phyloP scores from a whole-genome alignment of 2,888 invertebrate genomes.

The Macrosoma leucophasiata region DNA sequence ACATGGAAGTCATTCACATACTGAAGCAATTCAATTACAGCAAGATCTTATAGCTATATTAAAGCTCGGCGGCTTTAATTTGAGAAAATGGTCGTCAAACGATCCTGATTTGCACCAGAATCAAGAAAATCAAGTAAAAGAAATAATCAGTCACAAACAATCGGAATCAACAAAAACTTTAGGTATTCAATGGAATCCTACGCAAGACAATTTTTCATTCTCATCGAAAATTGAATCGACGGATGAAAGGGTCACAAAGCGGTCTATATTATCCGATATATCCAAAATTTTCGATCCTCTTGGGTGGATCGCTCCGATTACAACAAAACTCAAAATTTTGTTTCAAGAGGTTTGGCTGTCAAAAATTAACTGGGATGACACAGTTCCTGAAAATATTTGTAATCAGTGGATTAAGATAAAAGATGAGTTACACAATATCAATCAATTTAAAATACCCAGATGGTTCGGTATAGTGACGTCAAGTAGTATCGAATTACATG shows the following conservation, averaged over 20 bases:
- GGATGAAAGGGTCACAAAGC: background rate
- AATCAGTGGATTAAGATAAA: conserved; percentile 12
- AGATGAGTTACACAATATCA: conserved; percentile 5
- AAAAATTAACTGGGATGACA: conserved; percentile 13
- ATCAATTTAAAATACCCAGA: conserved; percentile 9
- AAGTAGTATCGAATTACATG: conserved; percentile 19
- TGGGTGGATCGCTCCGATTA: conserved; percentile 18
- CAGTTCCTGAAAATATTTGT: background rate
- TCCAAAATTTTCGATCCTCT: conserved; percentile 15
- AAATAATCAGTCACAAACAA: no score
- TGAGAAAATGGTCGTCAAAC: conserved; percentile 32
- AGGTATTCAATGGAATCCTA: no score
- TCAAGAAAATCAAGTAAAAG: no score
- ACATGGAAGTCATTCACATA: conserved; percentile 19
- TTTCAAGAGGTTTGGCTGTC: conserved; percentile 17
- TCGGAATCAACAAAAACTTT: no score
- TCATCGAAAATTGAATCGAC: no score
- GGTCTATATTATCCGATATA: conserved; percentile 1
- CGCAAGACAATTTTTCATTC: no score
- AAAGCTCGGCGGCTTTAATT: conserved; percentile 30
- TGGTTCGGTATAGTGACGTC: conserved; percentile 11
- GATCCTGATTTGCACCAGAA: no score
- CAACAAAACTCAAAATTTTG: conserved; percentile 10
- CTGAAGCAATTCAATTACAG: conserved; percentile 21
- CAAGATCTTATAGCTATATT: conserved; percentile 16